Percentiles rank a stretch among this genome's conserved stretches.
Conservation (phyloP, 2,113 vertebrate genomes). For the Perca schrenkii region DNA sequence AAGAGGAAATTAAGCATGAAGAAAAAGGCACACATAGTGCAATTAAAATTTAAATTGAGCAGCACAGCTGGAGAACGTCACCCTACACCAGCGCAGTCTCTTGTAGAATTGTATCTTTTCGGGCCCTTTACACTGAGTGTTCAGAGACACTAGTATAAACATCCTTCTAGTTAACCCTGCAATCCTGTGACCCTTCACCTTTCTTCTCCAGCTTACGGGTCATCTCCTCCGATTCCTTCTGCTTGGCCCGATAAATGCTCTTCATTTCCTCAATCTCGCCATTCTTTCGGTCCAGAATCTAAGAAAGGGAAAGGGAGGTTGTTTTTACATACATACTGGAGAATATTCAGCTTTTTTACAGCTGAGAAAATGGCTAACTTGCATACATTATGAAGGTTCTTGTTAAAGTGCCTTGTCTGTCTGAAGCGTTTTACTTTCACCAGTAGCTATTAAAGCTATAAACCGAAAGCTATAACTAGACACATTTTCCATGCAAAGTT, state of each 20-base stretch:
- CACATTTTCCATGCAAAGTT: slow-evolving; percentile 14
- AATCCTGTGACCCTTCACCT: slow-evolving; percentile 85
- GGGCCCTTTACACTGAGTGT: slow-evolving; percentile 70
- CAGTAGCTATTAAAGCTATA: background rate
- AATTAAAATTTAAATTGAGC: slow-evolving; percentile 50
- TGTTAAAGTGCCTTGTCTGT: background rate
- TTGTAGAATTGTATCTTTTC: slow-evolving; percentile 44
- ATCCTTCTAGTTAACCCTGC: slow-evolving; percentile 54
- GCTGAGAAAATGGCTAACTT: background rate
- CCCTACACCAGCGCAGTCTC: slow-evolving; percentile 43
- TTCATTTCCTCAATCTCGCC: slow-evolving; percentile 93
- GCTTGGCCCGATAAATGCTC: slow-evolving; percentile 86
- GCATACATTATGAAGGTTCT: background rate
- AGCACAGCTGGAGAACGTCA: slow-evolving; percentile 75
- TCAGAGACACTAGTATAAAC: slow-evolving; percentile 75
- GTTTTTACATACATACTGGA: background rate
- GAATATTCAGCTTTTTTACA: background rate
- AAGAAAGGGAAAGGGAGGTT: slow-evolving; percentile 13
- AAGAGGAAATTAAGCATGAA: slow-evolving; percentile 17
- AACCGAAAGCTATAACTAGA: background rate
- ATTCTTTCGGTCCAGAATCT: slow-evolving; percentile 97
- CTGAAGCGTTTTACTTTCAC: background rate
- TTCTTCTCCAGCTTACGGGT: slow-evolving; percentile 92
- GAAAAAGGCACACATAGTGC: slow-evolving; percentile 23
- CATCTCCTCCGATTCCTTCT: slow-evolving; percentile 89